Evolutionary conservation across 2,888 invertebrate species (phyloP).

Genomic region (Lapara coniferarum): DNA sequence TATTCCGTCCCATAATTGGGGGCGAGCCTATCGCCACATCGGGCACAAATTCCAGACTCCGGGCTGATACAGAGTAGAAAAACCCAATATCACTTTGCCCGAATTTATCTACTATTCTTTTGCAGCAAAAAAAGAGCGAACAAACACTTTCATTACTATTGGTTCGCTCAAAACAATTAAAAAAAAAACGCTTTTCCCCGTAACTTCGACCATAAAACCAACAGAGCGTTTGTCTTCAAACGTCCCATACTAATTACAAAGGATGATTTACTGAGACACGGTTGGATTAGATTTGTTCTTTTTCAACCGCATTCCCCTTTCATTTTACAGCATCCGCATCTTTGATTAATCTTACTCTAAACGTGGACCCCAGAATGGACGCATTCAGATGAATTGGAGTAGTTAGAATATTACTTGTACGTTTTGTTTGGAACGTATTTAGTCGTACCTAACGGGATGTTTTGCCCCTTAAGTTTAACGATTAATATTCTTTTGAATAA

Average conservation of each 20-base stretch:
- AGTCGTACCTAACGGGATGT: neutral
- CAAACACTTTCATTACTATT: no score
- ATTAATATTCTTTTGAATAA: neutral
- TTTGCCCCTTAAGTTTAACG: neutral
- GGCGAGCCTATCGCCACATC: no score
- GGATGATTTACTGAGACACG: slow-evolving; percentile 53
- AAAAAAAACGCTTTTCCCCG: slow-evolving; percentile 24
- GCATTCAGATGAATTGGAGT: no score
- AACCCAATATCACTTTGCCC: no score
- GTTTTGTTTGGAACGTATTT: neutral
- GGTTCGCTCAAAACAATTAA: neutral
- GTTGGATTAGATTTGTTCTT: slow-evolving; percentile 44
- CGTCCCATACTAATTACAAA: slow-evolving; percentile 45
- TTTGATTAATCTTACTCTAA: neutral
- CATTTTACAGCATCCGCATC: neutral
- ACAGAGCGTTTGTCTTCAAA: slow-evolving; percentile 43
- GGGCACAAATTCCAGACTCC: no score
- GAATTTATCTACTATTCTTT: no score
- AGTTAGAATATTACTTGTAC: no score
- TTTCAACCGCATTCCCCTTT: slow-evolving; percentile 28
- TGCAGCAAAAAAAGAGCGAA: no score
- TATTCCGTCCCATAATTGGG: no score
- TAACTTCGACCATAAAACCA: slow-evolving; percentile 31
- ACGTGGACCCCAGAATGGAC: neutral
- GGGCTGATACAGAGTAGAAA: no score